Evolutionary conservation across 2,888 invertebrate species (phyloP).

Genomic region (Coremacera marginata): DNA sequence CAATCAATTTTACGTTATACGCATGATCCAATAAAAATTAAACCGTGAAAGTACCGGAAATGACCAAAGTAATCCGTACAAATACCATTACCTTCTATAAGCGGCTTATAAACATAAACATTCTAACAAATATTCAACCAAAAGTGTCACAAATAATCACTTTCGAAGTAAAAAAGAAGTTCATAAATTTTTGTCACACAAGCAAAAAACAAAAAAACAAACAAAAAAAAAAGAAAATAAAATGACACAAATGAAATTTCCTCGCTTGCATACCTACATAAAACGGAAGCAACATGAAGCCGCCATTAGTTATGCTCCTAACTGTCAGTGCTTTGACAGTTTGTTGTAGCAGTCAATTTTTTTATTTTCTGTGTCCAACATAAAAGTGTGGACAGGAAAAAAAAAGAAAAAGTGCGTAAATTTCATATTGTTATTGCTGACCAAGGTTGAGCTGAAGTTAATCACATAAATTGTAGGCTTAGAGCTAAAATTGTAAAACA

Average conservation of each 20-base stretch:
- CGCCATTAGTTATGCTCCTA: conserved; percentile 34
- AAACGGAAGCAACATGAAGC: conserved; percentile 21
- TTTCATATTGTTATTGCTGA: conserved; percentile 15
- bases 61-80: neutral
- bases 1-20: too few relatives aligned
- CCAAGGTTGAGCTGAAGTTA: neutral
- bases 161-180: neutral
- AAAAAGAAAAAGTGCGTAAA: conserved; percentile 34
- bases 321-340: conserved; percentile 19
- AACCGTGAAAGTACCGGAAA: conserved; percentile 20
- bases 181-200: conserved; percentile 23
- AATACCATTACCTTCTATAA: neutral
- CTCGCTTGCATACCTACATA: neutral
- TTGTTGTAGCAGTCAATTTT: neutral
- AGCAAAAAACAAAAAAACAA: neutral
- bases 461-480: neutral
- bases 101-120: neutral
- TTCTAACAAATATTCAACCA: neutral
- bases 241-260: neutral
- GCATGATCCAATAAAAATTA: neutral
- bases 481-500: neutral
- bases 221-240: neutral
- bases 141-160: conserved; percentile 25
- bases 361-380: neutral
- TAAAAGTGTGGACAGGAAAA: conserved; percentile 25